Evolutionary conservation across 2,888 invertebrate species (phyloP).

Genomic region (Stegophylla sp.): DNA sequence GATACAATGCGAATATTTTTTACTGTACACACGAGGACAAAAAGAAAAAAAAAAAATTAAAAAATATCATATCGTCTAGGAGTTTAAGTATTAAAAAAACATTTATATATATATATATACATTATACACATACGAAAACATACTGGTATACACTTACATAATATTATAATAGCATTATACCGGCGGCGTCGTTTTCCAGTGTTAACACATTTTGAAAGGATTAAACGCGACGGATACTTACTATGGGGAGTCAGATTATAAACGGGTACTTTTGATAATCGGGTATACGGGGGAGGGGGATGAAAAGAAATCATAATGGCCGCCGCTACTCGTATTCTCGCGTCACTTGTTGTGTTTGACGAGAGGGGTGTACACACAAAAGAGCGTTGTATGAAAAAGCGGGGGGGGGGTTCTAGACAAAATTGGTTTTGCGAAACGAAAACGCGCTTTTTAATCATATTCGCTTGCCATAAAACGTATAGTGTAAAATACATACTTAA

Average conservation of each 20-base stretch:
- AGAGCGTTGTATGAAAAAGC: constrained; percentile 30
- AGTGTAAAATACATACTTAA: neutral
- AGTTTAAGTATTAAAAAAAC: constrained; percentile 34
- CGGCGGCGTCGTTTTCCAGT: constrained; percentile 13
- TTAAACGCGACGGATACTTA: constrained; percentile 35
- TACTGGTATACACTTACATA: constrained; percentile 30
- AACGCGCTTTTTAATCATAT: constrained; percentile 43
- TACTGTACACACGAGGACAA: neutral
- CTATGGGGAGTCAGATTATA: constrained; percentile 35
- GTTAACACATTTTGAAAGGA: constrained; percentile 54
- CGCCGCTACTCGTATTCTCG: constrained; percentile 15
- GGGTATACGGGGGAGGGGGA: constrained; percentile 1
- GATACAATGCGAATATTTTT: constrained; percentile 36
- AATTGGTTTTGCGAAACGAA: constrained; percentile 21
- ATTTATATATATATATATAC: neutral
- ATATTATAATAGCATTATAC: constrained; percentile 32
- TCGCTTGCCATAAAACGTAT: neutral
- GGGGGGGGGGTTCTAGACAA: constrained; percentile 44
- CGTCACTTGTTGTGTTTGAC: constrained; percentile 28
- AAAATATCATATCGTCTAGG: constrained; percentile 19
- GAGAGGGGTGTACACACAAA: constrained; percentile 50
- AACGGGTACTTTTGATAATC: constrained; percentile 49
- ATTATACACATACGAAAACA: neutral
- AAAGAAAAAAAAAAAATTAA: neutral
- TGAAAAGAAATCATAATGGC: constrained; percentile 52